Conservation (phyloP, 2,113 vertebrate species). For the Hassar affinis region DNA sequence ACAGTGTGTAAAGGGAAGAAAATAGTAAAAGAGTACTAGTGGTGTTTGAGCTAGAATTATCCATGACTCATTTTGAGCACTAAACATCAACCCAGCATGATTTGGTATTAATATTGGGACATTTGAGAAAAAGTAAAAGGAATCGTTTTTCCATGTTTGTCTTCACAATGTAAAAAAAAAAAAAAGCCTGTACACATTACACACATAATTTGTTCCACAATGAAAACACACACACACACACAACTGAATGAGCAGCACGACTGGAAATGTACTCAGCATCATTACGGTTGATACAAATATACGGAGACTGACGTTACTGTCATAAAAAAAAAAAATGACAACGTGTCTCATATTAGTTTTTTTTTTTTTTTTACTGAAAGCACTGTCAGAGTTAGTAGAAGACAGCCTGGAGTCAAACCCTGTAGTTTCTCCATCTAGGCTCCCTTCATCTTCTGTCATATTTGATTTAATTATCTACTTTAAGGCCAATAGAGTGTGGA, state of each 20-base stretch:
- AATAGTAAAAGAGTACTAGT: neutral
- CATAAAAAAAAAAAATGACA: conserved; percentile 1
- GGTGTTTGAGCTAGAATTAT: neutral
- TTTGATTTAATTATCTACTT: conserved; percentile 66
- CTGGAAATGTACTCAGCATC: neutral
- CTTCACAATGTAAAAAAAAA: neutral
- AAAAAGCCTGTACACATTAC: neutral
- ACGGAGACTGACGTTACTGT: neutral
- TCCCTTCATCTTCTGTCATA: conserved; percentile 56
- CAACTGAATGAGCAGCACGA: neutral
- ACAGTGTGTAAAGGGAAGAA: neutral
- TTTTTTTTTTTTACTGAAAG: neutral
- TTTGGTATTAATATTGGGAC: too few relatives aligned
- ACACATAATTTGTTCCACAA: neutral
- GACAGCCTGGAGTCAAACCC: conserved; percentile 6
- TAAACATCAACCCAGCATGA: neutral
- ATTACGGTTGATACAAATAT: neutral
- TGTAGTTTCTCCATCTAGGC: conserved; percentile 18
- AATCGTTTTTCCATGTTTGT: neutral
- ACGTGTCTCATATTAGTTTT: neutral
- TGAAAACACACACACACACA: neutral
- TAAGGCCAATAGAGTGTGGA: conserved; percentile 62
- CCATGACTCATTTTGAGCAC: neutral
- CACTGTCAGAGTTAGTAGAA: neutral
- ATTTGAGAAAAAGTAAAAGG: neutral